phyloP scores from a whole-genome alignment of 2,797 vertebrate species.

The Hypotaenidia philippensis region DNA sequence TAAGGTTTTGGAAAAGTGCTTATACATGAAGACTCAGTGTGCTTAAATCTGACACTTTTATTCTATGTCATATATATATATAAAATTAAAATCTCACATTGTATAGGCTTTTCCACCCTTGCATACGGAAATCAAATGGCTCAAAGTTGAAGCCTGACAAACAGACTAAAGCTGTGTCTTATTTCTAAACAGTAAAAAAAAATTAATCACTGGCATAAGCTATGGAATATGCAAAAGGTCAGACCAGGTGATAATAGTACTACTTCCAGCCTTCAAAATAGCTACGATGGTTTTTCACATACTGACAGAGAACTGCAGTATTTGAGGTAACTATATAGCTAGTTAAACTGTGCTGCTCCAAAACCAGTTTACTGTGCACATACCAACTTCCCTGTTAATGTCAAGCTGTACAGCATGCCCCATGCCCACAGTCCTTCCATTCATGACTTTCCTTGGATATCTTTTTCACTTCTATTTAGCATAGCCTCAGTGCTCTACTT shows the following conservation, averaged over 20 bases:
- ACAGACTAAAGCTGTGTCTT: not conserved
- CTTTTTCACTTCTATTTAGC: not conserved
- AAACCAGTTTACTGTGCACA: not conserved
- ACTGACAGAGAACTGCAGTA: not conserved
- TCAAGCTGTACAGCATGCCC: not conserved
- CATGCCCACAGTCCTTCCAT: fast-evolving
- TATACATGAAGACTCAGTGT: not conserved
- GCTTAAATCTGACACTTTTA: not conserved
- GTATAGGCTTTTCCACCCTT: not conserved
- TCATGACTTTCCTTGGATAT: not conserved
- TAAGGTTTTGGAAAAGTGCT: not conserved
- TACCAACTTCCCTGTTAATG: not conserved
- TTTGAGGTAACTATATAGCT: not conserved
- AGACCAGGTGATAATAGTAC: not conserved
- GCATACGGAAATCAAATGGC: not conserved
- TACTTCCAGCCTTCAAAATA: not conserved
- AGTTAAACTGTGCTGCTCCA: not conserved
- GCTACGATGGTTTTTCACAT: not conserved
- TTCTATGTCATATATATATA: not conserved
- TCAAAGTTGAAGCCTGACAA: not conserved
- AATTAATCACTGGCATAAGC: not conserved
- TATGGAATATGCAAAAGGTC: not conserved
- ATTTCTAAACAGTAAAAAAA: not conserved
- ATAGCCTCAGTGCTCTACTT: not conserved
- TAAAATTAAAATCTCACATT: not conserved